These are phyloP conservation scores for Calliscelio sp. DNA, from an alignment of 2,888 invertebrate species.

Conservation along the genomic window DNA sequence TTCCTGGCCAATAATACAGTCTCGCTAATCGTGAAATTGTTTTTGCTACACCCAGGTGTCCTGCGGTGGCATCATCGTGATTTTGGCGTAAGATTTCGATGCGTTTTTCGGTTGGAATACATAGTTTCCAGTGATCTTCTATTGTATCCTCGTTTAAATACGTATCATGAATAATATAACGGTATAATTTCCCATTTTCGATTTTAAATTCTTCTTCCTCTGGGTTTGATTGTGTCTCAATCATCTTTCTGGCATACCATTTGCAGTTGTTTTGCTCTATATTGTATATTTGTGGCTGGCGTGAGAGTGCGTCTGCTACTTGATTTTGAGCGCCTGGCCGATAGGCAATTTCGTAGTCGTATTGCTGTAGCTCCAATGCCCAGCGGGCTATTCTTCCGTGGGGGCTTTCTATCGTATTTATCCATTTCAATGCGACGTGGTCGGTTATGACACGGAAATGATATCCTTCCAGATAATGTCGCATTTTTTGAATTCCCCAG, in stretches of 20 bases:
- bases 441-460: conserved; percentile 9
- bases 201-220: conserved; percentile 14
- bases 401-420: conserved; percentile 1
- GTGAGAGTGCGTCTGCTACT: conserved; percentile 13
- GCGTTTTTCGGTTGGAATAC: conserved; percentile 33
- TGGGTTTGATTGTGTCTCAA: background rate
- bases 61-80: conserved; percentile 68
- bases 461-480: conserved; percentile 51
- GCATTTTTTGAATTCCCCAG: conserved; percentile 17
- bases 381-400: conserved; percentile 13
- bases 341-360: background rate
- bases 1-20: conserved; percentile 73
- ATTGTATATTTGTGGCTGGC: background rate
- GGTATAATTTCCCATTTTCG: conserved; percentile 74
- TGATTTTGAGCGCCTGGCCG: conserved; percentile 9
- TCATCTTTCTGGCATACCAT: no score
- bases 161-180: conserved; percentile 29
- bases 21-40: conserved; percentile 51
- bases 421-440: background rate
- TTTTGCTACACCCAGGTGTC: conserved; percentile 70
- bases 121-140: conserved; percentile 62
- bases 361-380: conserved; percentile 32
- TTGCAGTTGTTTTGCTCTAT: background rate
- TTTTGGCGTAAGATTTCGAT: conserved; percentile 9
- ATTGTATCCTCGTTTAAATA: conserved; percentile 39